Evolutionary conservation across 2,888 invertebrate species (phyloP).

Genomic region (Drosophila picticornis): DNA sequence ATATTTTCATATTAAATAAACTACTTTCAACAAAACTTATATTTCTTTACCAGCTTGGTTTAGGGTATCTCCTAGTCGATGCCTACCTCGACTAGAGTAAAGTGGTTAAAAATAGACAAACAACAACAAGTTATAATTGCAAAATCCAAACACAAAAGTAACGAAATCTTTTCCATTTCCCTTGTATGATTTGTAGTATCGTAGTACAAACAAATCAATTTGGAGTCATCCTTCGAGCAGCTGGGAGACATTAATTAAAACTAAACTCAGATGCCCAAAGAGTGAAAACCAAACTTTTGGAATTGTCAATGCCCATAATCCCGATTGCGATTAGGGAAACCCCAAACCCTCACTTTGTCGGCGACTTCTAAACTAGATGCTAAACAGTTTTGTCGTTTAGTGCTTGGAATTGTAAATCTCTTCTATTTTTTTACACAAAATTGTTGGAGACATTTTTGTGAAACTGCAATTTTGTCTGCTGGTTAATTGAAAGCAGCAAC

Average conservation of each 20-base stretch:
- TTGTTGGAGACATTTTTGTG: not conserved
- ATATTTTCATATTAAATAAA: not conserved
- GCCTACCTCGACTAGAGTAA: not conserved
- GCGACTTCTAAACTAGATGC: slow-evolving; percentile 17
- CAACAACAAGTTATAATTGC: not conserved
- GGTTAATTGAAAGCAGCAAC: slow-evolving; percentile 70
- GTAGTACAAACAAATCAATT: slow-evolving; percentile 6
- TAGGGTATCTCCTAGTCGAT: not conserved
- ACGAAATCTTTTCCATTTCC: not conserved
- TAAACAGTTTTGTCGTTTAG: slow-evolving; percentile 31
- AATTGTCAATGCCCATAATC: slow-evolving; percentile 9
- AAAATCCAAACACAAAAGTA: not conserved
- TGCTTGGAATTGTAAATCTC: slow-evolving; percentile 39
- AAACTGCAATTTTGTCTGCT: slow-evolving; percentile 21
- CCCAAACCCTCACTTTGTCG: slow-evolving; percentile 29
- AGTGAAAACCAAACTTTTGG: not conserved
- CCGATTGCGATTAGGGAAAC: slow-evolving; percentile 1
- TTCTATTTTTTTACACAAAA: not conserved
- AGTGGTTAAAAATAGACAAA: not conserved
- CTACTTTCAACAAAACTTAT: too few relatives aligned
- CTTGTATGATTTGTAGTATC: not conserved
- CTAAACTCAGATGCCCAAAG: not conserved
- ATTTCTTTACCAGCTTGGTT: not conserved
- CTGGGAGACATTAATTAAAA: not conserved
- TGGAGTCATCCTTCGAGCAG: not conserved